Percentiles rank a stretch among this genome's conserved stretches.
Conservation (phyloP, 2,888 invertebrate species). For the Phengaris arion region DNA sequence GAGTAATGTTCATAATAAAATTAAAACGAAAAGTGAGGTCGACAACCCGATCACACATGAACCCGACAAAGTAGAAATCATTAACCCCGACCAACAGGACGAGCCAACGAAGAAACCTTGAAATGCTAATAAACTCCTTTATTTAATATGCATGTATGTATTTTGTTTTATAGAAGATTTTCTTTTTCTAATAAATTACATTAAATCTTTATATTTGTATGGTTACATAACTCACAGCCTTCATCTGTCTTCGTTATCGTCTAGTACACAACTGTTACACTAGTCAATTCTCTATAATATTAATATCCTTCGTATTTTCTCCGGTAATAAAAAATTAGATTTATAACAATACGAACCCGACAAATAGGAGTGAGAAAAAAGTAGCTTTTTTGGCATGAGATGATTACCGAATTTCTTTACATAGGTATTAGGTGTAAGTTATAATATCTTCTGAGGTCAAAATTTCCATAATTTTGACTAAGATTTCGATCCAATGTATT, state of each 20-base stretch:
- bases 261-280: no score
- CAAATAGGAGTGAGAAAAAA: no score
- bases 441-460: no score
- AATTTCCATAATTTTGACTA: no score
- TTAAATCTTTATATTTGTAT: neutral
- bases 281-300: no score
- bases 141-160: neutral
- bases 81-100: neutral
- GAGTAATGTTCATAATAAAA: neutral
- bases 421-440: no score
- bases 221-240: neutral
- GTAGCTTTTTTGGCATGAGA: no score
- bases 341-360: no score
- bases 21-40: neutral
- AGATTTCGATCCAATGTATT: neutral
- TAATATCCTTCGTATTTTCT: no score
- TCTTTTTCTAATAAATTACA: neutral
- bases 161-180: neutral
- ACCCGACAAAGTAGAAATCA: neutral
- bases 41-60: neutral
- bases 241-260: neutral
- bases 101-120: neutral
- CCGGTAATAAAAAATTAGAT: no score
- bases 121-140: neutral
- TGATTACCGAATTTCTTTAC: no score